These are phyloP conservation scores for Escarpia spicata DNA, from an alignment of 2,888 invertebrate genomes.

Conservation along the genomic window DNA sequence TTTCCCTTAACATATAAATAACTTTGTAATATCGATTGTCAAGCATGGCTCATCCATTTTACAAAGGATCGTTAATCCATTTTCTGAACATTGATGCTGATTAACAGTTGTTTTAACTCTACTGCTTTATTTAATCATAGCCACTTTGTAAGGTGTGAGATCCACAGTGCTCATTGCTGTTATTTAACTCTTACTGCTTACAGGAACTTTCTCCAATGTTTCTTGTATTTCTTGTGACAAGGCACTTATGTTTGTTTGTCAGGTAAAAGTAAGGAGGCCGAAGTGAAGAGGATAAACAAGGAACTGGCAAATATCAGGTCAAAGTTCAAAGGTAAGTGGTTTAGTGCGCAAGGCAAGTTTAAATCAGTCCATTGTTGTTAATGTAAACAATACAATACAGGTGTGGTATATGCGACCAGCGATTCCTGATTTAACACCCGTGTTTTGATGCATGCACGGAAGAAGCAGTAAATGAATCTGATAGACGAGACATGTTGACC, in stretches of 20 bases:
- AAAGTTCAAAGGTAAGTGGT: constrained; percentile 87
- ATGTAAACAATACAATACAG: background rate
- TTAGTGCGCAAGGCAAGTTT: background rate
- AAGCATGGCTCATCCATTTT: too few species aligned
- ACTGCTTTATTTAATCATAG: too few species aligned
- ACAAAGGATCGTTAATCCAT: too few species aligned
- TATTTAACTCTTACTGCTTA: background rate
- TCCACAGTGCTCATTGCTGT: too few species aligned
- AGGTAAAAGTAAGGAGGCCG: constrained; percentile 99
- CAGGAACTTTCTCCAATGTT: background rate
- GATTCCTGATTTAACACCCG: background rate
- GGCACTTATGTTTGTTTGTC: constrained; percentile 46
- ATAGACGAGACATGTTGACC: background rate
- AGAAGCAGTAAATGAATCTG: background rate
- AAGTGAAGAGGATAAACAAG: constrained; percentile 99
- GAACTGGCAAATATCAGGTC: constrained; percentile 98
- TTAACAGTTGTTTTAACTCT: too few species aligned
- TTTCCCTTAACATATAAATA: too few species aligned
- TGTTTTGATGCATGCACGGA: background rate
- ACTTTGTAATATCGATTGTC: too few species aligned
- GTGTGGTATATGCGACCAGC: too few species aligned
- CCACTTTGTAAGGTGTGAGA: too few species aligned
- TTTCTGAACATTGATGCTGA: too few species aligned
- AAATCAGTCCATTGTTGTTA: background rate
- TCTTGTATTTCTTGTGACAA: background rate